Evolutionary conservation across 2,888 invertebrate species (phyloP).

Genomic region (Pyrochroa serraticornis): DNA sequence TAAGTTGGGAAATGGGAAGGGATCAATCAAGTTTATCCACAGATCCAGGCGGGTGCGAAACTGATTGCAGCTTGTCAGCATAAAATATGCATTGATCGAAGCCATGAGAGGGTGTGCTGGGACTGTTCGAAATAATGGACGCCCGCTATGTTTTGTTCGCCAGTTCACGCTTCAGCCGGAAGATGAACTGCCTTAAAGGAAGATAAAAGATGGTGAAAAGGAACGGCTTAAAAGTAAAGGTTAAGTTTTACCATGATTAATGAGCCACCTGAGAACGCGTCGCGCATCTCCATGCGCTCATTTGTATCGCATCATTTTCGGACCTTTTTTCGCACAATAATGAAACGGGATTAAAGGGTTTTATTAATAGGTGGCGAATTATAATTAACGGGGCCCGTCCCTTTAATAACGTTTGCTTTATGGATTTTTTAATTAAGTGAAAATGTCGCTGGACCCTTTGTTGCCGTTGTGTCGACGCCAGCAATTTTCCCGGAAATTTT

Average conservation of each 20-base stretch:
- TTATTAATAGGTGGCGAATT: background rate
- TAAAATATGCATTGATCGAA: constrained; percentile 30
- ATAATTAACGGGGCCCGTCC: background rate
- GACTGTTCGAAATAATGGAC: constrained; percentile 27
- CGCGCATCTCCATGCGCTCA: constrained; percentile 27
- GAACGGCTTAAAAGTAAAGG: constrained; percentile 35
- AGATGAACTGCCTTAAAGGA: constrained; percentile 32
- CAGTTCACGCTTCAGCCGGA: constrained; percentile 31
- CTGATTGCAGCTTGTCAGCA: constrained; percentile 29
- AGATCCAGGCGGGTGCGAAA: constrained; percentile 15
- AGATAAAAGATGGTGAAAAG: constrained; percentile 31
- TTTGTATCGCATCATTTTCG: constrained; percentile 18
- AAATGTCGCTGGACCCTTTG: background rate
- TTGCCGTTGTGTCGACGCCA: too few relatives aligned
- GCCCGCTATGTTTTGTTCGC: constrained; percentile 31
- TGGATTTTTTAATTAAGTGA: background rate
- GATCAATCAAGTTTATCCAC: constrained; percentile 17
- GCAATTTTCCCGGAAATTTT: too few relatives aligned
- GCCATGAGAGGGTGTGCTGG: constrained; percentile 19
- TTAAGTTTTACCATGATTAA: constrained; percentile 37
- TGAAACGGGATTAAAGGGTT: background rate
- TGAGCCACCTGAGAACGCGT: constrained; percentile 32
- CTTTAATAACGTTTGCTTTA: background rate
- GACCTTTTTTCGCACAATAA: background rate
- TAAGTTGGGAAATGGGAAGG: constrained; percentile 3